Base-by-base conservation (phyloP, 2,888 invertebrate species). In the Nebria salina region DNA sequence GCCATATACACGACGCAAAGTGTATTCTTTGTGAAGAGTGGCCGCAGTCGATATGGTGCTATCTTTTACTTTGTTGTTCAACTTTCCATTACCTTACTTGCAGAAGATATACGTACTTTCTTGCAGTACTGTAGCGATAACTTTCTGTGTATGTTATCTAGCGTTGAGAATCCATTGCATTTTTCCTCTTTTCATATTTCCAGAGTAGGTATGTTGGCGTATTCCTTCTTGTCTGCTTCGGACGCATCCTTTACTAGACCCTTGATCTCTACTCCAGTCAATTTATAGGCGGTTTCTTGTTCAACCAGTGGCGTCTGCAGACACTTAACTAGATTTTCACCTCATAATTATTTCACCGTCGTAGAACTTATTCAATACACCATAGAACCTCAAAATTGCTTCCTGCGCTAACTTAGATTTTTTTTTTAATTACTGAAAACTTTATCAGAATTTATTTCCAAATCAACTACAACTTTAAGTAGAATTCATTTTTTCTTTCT, bases 1-100 rank as follows among this genome's bases (percentile, higher is more conserved):
- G 54, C 34, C 34, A 34, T 34, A 54, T 4, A 54, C 54, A 54
- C 54, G 54, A 13, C 54, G 54, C 54, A 11, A 54, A 11, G 8
- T 13, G 8, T 54, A 54, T 54, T 54, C 54, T 54, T 54, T 54
- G 54, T 2, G 54, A 54, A 54, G 54, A 54, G 54, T 54, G 54
- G 13, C 7, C 13, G 54, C 54, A 54, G 54, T 54, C 54, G 54
- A 54, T 54, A 54, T 54, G 54, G 7, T 13, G 54, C 54, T 54
- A 54, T 54, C 54, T 54, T 13, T 54, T 11, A 8, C 54, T 54
- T 54, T 8, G 11, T 54, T 11, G 54, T 13, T 54, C 54, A 11
- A 54, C 54, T 54, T 54, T 54, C 54, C 54, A 54, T 54, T 54
- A 54, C 54, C 54, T 54, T 54, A 54, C 54, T 54, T 54, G 54